phyloP scores from a whole-genome alignment of 1,140 invertebrate species.

The Drosophila navojoa region DNA sequence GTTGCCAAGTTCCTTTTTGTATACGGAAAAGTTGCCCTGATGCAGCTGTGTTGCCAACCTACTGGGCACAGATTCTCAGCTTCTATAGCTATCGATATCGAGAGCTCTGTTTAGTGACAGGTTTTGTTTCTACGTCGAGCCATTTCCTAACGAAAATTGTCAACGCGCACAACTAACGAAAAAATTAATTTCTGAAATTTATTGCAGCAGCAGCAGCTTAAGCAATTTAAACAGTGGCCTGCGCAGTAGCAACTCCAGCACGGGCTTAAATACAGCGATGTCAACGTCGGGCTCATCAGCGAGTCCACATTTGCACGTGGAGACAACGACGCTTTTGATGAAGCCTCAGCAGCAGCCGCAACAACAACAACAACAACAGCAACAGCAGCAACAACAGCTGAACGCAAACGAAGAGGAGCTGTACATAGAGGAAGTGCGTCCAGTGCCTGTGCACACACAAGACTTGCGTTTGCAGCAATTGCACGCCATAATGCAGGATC shows the following conservation, averaged over 20 bases:
- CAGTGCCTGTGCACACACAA: slow-evolving; percentile 83
- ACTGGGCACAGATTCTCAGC: slow-evolving; percentile 4
- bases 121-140: slow-evolving; percentile 7
- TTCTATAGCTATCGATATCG: slow-evolving; percentile 15
- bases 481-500: slow-evolving; percentile 90
- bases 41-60: slow-evolving; percentile 19
- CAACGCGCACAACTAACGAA: slow-evolving; percentile 10
- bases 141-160: background rate
- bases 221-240: slow-evolving; percentile 36
- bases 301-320: slow-evolving; percentile 17
- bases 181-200: background rate
- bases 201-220: slow-evolving; percentile 27
- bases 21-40: slow-evolving; percentile 16
- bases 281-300: slow-evolving; percentile 2
- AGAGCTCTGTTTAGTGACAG: slow-evolving; percentile 17
- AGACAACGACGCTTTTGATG: slow-evolving; percentile 18
- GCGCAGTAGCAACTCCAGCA: slow-evolving; percentile 35
- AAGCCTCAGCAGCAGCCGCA: slow-evolving; percentile 21
- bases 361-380: slow-evolving; percentile 12
- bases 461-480: slow-evolving; percentile 83
- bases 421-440: slow-evolving; percentile 83
- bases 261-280: slow-evolving; percentile 1
- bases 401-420: slow-evolving; percentile 74
- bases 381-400: slow-evolving; percentile 44
- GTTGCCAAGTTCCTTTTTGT: slow-evolving; percentile 7